Percentiles rank a stretch among this genome's conserved stretches.
These are phyloP conservation scores for Sebastes vulpes DNA, from an alignment of 2,797 vertebrate genomes.

Conservation along the genomic window DNA sequence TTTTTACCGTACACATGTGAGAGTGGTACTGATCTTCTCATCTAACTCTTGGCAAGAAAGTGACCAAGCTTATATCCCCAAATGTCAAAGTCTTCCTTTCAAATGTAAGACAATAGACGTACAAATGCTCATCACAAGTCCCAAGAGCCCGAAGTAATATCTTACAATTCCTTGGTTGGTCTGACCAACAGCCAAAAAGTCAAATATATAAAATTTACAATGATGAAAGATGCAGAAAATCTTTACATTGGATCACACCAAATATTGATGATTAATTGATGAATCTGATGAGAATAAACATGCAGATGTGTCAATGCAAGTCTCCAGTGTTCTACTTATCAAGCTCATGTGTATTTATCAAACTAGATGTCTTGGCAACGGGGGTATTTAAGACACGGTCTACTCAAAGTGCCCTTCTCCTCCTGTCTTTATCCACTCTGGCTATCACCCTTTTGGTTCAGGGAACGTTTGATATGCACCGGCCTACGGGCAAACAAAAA, in stretches of 20 bases:
- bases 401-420: neutral
- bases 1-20: neutral
- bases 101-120: neutral
- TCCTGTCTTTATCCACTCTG: conserved; percentile 40
- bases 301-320: neutral
- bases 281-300: neutral
- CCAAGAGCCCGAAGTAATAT: neutral
- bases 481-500: conserved; percentile 43
- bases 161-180: neutral
- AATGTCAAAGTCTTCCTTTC: neutral
- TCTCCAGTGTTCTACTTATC: neutral
- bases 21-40: neutral
- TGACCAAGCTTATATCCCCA: neutral
- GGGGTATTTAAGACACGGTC: conserved; percentile 21
- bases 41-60: neutral
- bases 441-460: conserved; percentile 21
- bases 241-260: neutral
- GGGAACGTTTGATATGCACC: conserved; percentile 34
- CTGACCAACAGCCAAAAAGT: neutral
- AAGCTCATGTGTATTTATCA: conserved; percentile 22
- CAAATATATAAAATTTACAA: neutral
- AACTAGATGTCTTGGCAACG: neutral
- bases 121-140: neutral
- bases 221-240: neutral
- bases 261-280: neutral